Evolutionary conservation across 2,797 vertebrate species (phyloP).

Genomic region (Coregonus suidteri): DNA sequence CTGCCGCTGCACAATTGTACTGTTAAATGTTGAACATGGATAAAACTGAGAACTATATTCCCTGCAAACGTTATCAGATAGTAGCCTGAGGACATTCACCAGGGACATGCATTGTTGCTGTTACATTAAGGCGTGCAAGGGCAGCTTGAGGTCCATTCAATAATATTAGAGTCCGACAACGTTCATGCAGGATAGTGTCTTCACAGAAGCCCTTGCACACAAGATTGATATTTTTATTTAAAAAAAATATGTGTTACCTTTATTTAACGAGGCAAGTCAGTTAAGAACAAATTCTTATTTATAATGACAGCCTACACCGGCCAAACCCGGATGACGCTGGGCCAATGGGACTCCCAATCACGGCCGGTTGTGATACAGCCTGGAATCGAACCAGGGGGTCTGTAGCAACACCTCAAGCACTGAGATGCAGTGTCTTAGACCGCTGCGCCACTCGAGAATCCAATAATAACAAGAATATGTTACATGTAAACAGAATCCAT

Average conservation of each 20-base stretch:
- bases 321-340: too few species aligned
- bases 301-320: too few species aligned
- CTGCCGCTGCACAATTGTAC: background rate
- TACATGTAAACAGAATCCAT: background rate
- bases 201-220: background rate
- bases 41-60: conserved; percentile 12
- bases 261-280: too few species aligned
- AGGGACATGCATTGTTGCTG: background rate
- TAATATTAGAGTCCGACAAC: background rate
- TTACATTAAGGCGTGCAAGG: background rate
- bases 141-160: conserved; percentile 2
- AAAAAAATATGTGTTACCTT: too few species aligned
- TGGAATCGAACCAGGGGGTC: too few species aligned
- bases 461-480: background rate
- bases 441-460: background rate
- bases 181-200: background rate
- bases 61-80: conserved; percentile 17
- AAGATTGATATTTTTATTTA: background rate
- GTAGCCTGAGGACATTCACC: background rate
- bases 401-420: too few species aligned
- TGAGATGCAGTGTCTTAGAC: too few species aligned
- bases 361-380: too few species aligned
- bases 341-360: too few species aligned
- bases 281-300: too few species aligned
- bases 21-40: conserved; percentile 15